Conservation (phyloP, 92 coral and sea anemone genomes). For the Heteractis magnifica region DNA sequence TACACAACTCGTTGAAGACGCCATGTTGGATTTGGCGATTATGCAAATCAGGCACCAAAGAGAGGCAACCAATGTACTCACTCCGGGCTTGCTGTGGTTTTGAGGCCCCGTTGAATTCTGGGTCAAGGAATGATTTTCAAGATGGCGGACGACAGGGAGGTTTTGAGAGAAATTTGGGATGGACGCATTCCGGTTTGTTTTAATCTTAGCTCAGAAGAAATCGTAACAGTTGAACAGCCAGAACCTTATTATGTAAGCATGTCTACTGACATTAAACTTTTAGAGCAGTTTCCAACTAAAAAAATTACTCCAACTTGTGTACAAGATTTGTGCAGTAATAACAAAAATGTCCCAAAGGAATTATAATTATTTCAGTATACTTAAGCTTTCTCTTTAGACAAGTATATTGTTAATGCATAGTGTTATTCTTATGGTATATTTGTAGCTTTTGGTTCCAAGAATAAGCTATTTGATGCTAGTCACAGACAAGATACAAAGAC, state of each 20-base stretch:
- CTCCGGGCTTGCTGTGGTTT: not conserved
- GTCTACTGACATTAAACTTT: not conserved
- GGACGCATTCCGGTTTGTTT: conserved; percentile 97
- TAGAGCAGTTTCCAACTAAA: not conserved
- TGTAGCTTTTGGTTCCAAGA: conserved; percentile 91
- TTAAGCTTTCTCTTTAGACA: not conserved
- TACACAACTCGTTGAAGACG: conserved; percentile 37
- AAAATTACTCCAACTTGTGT: not conserved
- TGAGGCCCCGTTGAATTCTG: conserved; percentile 31
- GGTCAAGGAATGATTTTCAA: conserved; percentile 40
- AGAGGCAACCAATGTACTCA: not conserved
- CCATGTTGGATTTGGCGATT: conserved; percentile 52
- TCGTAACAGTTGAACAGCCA: conserved; percentile 92
- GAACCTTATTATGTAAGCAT: conserved; percentile 93
- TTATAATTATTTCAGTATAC: not conserved
- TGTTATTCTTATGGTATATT: not conserved
- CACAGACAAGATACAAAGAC: conserved; percentile 93
- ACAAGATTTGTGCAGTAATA: not conserved
- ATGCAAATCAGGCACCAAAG: conserved; percentile 16
- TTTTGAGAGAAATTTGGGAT: conserved; percentile 91
- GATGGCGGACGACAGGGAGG: conserved; percentile 99
- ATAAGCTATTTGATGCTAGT: conserved; percentile 90
- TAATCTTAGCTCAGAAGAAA: conserved; percentile 90
- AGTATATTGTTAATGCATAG: not conserved
- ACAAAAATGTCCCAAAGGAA: not conserved